A percentile compares a stretch with the other conserved stretches of the same genome.
phyloP scores from a whole-genome alignment of 2,113 vertebrate genomes.

The Mastomys coucha region DNA sequence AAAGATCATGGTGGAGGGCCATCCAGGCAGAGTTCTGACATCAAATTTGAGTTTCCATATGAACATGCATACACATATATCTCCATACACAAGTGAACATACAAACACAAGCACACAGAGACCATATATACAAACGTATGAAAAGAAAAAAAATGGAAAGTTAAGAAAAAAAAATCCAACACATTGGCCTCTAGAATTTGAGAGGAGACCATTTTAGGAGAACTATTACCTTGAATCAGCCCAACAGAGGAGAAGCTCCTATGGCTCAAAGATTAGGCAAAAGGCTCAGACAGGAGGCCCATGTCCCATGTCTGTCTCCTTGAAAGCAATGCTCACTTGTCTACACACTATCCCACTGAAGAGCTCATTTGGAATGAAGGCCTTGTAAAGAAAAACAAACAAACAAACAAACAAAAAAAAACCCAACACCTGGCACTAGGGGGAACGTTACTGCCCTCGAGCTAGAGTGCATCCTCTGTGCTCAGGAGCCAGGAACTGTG shows the following conservation, averaged over 20 bases:
- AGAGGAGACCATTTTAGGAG: slow-evolving; percentile 30
- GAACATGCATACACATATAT: no score
- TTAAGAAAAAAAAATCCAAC: slow-evolving; percentile 13
- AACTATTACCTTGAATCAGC: neutral
- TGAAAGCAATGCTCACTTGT: slow-evolving; percentile 13
- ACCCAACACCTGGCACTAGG: neutral
- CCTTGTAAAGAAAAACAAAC: neutral
- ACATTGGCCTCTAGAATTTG: neutral
- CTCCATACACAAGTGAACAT: neutral
- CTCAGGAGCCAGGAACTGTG: neutral
- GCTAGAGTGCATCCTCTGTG: neutral
- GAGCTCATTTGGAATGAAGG: neutral
- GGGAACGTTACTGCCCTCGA: neutral
- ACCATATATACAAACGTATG: neutral
- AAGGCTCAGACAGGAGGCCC: neutral
- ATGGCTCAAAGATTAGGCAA: neutral
- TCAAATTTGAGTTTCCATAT: neutral
- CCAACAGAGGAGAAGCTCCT: neutral
- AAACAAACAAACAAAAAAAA: neutral
- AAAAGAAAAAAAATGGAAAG: neutral
- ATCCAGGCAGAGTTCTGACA: neutral
- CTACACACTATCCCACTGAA: neutral
- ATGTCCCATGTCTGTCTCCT: neutral
- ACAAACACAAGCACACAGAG: neutral
- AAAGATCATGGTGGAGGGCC: neutral